Percentiles rank a stretch among this genome's conserved stretches.
Evolutionary conservation across 1,140 invertebrate species (phyloP).

Genomic region (Akabosia matsudoensis): DNA sequence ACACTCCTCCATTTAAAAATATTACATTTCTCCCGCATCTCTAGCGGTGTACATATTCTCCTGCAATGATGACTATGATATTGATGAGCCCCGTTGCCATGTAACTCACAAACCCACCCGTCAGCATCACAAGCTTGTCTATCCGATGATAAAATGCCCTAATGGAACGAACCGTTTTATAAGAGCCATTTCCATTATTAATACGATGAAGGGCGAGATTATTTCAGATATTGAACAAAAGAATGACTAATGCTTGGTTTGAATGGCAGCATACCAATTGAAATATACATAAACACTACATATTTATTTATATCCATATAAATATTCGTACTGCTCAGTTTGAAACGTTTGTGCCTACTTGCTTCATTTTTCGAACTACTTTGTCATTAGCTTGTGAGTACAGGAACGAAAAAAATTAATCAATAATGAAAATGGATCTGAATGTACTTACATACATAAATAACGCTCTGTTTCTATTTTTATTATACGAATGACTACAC

Average conservation of each 20-base stretch:
- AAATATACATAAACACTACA: too few relatives aligned
- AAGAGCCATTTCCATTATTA: constrained; percentile 14
- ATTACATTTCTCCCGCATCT: background rate
- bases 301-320: too few relatives aligned
- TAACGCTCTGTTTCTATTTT: too few relatives aligned
- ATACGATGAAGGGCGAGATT: constrained; percentile 7
- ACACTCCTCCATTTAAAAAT: constrained; percentile 15
- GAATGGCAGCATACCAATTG: too few relatives aligned
- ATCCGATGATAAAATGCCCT: background rate
- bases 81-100: constrained; percentile 19
- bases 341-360: too few relatives aligned
- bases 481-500: too few relatives aligned
- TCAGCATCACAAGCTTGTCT: background rate
- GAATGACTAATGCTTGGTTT: background rate
- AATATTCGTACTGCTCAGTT: too few relatives aligned
- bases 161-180: constrained; percentile 12
- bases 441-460: background rate
- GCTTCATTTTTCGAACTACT: background rate
- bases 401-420: background rate
- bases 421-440: constrained; percentile 8
- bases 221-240: background rate
- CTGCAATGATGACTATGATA: background rate
- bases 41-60: background rate
- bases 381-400: background rate
- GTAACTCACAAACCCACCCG: too few relatives aligned